Evolutionary conservation across 35 echinoderm and acorn worm genomes (phyloP).

Genomic region (Amphiura filiformis): DNA sequence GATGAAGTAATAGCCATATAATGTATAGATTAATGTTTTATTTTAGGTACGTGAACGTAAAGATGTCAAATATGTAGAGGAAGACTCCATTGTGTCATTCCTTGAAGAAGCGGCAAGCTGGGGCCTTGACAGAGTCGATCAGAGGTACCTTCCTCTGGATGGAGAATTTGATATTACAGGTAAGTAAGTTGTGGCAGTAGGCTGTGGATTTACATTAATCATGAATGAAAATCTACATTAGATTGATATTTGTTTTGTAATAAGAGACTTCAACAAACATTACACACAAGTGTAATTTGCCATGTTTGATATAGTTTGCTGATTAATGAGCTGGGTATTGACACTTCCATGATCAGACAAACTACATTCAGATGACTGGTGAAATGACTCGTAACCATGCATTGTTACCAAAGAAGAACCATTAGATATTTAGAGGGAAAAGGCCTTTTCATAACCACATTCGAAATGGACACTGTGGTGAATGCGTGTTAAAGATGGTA

Average conservation of each 20-base stretch:
- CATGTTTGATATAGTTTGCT: not conserved
- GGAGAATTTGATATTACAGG: not conserved
- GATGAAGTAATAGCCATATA: too few species aligned
- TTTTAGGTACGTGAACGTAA: not conserved
- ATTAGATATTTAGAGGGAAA: too few species aligned
- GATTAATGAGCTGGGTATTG: not conserved
- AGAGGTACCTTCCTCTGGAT: not conserved
- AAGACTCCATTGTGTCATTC: not conserved
- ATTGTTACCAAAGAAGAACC: too few species aligned
- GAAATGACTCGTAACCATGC: too few species aligned
- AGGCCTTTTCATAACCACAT: not conserved
- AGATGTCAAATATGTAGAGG: conserved; percentile 4
- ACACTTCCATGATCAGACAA: not conserved
- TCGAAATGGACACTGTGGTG: not conserved
- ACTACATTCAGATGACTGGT: too few species aligned
- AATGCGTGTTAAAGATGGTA: not conserved
- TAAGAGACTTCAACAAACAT: too few species aligned
- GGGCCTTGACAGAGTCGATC: not conserved
- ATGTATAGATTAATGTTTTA: too few species aligned
- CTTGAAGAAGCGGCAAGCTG: not conserved
- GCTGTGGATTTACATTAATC: not conserved
- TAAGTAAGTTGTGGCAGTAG: not conserved
- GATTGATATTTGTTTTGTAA: too few species aligned
- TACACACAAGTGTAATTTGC: not conserved
- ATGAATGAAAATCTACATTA: not conserved